Conservation (phyloP, 2,113 vertebrate genomes). For the Ginglymostoma cirratum region DNA sequence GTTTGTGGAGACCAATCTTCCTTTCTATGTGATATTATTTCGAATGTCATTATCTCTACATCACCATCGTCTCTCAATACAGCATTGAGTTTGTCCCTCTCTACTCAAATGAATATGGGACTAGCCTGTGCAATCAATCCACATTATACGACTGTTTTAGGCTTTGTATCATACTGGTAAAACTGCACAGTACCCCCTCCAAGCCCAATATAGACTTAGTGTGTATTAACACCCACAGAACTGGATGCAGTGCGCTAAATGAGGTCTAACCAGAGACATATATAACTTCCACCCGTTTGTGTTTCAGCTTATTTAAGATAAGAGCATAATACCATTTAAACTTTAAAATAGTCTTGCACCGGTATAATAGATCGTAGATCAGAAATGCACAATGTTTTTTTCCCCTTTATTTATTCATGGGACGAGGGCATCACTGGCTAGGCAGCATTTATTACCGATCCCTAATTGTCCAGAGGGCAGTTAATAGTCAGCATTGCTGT, state of each 20-base stretch:
- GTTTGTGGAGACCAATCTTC: too few relatives aligned
- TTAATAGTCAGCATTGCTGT: too few relatives aligned
- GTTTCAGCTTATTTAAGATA: neutral
- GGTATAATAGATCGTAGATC: neutral
- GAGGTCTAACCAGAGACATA: too few relatives aligned
- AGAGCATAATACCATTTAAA: neutral
- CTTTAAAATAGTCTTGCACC: too few relatives aligned
- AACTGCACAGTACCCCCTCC: neutral
- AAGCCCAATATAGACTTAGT: neutral
- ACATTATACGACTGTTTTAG: neutral
- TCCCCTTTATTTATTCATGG: too few relatives aligned
- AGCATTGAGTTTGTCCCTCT: too few relatives aligned
- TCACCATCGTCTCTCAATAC: neutral
- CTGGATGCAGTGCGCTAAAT: neutral
- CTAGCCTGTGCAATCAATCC: neutral
- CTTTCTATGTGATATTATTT: too few relatives aligned
- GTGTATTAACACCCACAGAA: neutral
- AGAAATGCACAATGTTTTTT: neutral
- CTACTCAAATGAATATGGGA: too few relatives aligned
- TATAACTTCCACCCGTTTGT: neutral
- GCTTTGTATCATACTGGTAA: neutral
- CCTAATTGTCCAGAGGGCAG: too few relatives aligned
- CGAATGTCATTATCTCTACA: neutral
- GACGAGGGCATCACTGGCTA: too few relatives aligned
- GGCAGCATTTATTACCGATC: too few relatives aligned